These are phyloP conservation scores for Seriola dumerili DNA, from an alignment of 2,113 vertebrate species.

Conservation along the genomic window DNA sequence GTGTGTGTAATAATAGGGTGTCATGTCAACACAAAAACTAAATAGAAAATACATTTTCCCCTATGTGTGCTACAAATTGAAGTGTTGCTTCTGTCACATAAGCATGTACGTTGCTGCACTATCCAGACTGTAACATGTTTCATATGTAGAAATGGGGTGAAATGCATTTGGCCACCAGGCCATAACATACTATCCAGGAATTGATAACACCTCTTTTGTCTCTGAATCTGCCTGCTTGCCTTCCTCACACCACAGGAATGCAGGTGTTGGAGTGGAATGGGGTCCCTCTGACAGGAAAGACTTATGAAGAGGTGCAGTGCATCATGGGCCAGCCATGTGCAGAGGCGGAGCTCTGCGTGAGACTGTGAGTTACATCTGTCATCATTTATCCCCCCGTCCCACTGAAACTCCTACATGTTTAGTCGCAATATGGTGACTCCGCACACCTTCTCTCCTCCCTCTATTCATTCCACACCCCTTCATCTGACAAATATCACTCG, in stretches of 20 bases:
- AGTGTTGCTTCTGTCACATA: not conserved
- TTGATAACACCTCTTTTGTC: not conserved
- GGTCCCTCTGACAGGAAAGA: conserved; percentile 92
- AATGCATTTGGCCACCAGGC: not conserved
- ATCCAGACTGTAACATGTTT: conserved; percentile 6
- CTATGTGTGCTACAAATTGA: not conserved
- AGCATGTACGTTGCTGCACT: conserved; percentile 4
- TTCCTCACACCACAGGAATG: conserved; percentile 88
- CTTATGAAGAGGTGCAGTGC: conserved; percentile 97
- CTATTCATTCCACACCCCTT: conserved; percentile 32
- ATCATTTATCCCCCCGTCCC: conserved; percentile 53
- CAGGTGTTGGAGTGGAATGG: conserved; percentile 99
- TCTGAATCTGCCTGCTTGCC: conserved; percentile 10
- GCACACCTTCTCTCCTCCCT: conserved; percentile 40
- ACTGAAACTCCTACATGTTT: conserved; percentile 54
- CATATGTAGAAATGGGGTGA: not conserved
- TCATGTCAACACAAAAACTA: conserved; percentile 7
- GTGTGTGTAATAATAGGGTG: not conserved
- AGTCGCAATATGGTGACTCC: conserved; percentile 54
- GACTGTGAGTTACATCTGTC: conserved; percentile 94
- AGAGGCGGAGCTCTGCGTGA: conserved; percentile 99
- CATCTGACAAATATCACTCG: conserved; percentile 43
- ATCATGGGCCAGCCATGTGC: conserved; percentile 93
- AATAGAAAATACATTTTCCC: conserved; percentile 6
- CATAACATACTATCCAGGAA: conserved; percentile 21